Base-by-base conservation (phyloP, 2,888 invertebrate species). In the Panopea generosa region DNA sequence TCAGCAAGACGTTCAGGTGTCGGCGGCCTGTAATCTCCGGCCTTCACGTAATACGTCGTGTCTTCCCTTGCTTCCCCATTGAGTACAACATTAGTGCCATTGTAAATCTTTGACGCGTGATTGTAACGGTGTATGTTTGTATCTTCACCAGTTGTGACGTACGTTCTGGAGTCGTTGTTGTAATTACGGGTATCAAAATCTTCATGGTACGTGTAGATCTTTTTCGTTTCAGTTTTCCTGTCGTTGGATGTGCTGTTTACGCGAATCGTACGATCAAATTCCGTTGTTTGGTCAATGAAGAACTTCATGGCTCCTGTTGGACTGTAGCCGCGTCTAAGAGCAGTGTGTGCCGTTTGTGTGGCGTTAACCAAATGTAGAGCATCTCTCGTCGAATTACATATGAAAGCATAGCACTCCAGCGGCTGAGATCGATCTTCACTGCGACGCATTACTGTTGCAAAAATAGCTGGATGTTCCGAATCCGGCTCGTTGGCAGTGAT, bases 351-450 rank as follows among this genome's bases (percentile, higher is more conserved):
- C 26, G 75, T 75, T 27, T 79, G 79, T 7, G 79, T 79, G n/a
- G 79, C 72, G 53, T 79, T 79, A 0, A 79, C 79, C 1, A 79
- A 63, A 50, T 79, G 79, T 7, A 79, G 68, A 2, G 79, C 79
- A 45, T 79, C 79, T 20, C 79, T 55, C 2, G 79, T 79, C 4
- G 60, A 56, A 38, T 66, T 66, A 40, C 75, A 75, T 20, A 72
- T 79, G 50, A 79, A 79, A 11, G 66, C 43, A 18, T 75, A 55
- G 24, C 79, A 79, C 18, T 55, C 29, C 7, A 67, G 53, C 0
- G 68, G 40, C 16, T 52, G 63, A n/a, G 38, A 47, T 2, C 27
- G 57, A 6, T 59, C 70, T 2, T 27, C 45, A 14, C 33, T 47
- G 20, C 69, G 59, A 6, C 79, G 55, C 68, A 79, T 66, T 14